Evolutionary conservation across 2,113 vertebrate genomes (phyloP).

Genomic region (Zootoca vivipara): DNA sequence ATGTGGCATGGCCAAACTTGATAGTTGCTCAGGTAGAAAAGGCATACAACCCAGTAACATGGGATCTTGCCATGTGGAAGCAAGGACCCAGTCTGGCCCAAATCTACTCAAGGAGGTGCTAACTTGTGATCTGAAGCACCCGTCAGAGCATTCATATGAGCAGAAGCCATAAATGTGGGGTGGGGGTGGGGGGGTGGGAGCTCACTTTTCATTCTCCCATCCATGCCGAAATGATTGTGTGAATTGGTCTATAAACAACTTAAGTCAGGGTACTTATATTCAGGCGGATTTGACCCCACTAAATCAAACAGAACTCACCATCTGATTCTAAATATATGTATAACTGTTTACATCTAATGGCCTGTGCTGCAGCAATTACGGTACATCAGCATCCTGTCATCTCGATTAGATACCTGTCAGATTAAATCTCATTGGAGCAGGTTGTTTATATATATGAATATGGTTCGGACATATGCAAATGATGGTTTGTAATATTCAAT

Average conservation of each 20-base stretch:
- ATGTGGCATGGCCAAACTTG: neutral
- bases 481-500: neutral
- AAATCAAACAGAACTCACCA: neutral
- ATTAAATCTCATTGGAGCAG: neutral
- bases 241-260: neutral
- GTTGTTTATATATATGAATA: neutral
- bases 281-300: neutral
- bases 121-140: neutral
- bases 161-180: neutral
- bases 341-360: neutral
- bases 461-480: neutral
- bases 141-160: neutral
- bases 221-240: neutral
- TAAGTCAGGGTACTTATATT: neutral
- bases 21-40: neutral
- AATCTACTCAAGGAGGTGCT: neutral
- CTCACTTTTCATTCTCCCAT: neutral
- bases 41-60: neutral
- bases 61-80: neutral
- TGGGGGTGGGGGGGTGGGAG: neutral
- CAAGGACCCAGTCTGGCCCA: neutral
- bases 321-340: neutral
- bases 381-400: neutral
- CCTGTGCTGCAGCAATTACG: neutral
- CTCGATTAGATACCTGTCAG: neutral